Base-by-base conservation (phyloP, 2,113 vertebrate species). In the Peucedramus taeniatus region DNA sequence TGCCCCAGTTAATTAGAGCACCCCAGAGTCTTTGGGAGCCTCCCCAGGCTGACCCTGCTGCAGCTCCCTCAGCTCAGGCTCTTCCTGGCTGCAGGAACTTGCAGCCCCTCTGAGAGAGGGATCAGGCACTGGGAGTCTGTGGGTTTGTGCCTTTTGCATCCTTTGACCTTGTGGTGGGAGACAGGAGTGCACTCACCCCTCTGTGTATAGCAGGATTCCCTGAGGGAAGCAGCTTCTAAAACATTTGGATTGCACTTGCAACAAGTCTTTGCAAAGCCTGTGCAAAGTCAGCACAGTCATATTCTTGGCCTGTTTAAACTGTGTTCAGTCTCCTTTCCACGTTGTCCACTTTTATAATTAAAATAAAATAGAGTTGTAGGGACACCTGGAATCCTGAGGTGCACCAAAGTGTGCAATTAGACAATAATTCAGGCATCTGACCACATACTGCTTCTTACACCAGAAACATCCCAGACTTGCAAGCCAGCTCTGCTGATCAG, bases 171-270 rank as follows among this genome's bases (percentile, higher is more conserved):
- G 66, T 45, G 39, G 28, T 10, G 60, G 30, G 17, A 26, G n/a
- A 1, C 3, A 39, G 35, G 30, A 26, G 31, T 4, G 11, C 35
- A 1, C 1, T 13, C 35, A 19, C 3, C 28, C 66, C 54, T 56
- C 10, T 26, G 44, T 8, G 22, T 7, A 14, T 0, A 8, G 26
- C n/a, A 35, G 61, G 13, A 7, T 56, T 14, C 31, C 28, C 44
- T 4, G 3, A 28, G 15, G 33, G 14, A 49, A 82, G 14, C 11
- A 37, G 35, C 33, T 11, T 65, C 15, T 12, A 6, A 57, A 80
- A 53, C 20, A 40, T 20, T 85, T 45, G 47, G 33, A 51, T 11
- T 81, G 47, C 12, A 39, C 35, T 71, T 3, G 3, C 23, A 61
- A 26, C 17, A 20, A 40, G 23, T 57, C 51, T 68, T 53, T 77